phyloP scores from a whole-genome alignment of 37 sponge, comb jelly and placozoan genomes.

The Diacarnus erythraeanus region DNA sequence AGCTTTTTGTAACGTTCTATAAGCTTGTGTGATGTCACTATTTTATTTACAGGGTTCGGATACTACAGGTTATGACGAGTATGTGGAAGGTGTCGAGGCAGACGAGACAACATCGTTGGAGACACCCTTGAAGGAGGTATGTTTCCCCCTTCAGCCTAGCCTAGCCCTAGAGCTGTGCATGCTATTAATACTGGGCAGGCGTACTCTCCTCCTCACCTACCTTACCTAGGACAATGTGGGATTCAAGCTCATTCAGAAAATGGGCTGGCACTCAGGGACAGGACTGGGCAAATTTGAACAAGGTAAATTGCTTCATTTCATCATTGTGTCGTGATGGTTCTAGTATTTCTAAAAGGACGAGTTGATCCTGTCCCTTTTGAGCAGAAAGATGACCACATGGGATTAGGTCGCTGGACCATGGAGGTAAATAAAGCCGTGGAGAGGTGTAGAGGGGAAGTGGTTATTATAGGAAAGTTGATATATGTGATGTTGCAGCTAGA shows the following conservation, averaged over 20 bases:
- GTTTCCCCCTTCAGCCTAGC: background rate
- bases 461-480: background rate
- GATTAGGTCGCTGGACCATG: conserved; percentile 73
- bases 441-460: background rate
- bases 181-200: conserved; percentile 33
- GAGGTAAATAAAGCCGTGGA: conserved; percentile 46
- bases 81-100: conserved; percentile 70
- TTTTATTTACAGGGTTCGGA: conserved; percentile 33
- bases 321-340: conserved; percentile 3
- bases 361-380: conserved; percentile 71
- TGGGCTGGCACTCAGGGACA: conserved; percentile 80
- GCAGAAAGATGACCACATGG: conserved; percentile 80
- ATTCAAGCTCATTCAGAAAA: conserved; percentile 70
- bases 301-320: conserved; percentile 27
- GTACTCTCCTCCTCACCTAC: conserved; percentile 24
- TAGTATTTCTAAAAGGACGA: conserved; percentile 49
- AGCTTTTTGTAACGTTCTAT: background rate
- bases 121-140: conserved; percentile 64
- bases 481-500: conserved; percentile 51
- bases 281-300: conserved; percentile 79
- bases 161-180: background rate
- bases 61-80: conserved; percentile 67
- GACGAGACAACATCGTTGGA: conserved; percentile 62
- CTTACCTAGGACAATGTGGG: conserved; percentile 74
- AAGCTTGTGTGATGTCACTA: background rate